A percentile compares a stretch with the other conserved stretches of the same genome.
Conservation (phyloP, 2,797 vertebrate genomes). For the Tinamus major region DNA sequence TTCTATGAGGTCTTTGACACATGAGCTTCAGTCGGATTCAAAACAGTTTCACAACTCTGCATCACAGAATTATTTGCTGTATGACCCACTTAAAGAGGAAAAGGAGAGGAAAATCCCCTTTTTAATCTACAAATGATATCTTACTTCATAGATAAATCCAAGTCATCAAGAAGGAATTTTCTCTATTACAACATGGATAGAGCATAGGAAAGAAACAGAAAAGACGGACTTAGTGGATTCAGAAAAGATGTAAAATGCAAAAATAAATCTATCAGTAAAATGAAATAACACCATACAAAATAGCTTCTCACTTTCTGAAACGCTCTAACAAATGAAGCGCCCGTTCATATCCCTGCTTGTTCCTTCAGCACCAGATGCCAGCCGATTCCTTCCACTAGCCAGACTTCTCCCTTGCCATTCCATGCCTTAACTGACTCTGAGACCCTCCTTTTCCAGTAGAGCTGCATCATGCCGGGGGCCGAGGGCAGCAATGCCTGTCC, state of each 20-base stretch:
- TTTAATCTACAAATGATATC: neutral
- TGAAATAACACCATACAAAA: neutral
- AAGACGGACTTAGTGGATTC: neutral
- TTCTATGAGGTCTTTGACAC: neutral
- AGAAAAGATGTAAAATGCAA: neutral
- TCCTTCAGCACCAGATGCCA: slow-evolving; percentile 10
- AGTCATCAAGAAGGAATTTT: neutral
- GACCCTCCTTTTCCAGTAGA: neutral
- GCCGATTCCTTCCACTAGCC: slow-evolving; percentile 23
- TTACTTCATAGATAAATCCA: neutral
- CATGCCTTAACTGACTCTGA: slow-evolving; percentile 1
- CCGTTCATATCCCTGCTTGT: neutral
- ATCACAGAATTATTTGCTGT: slow-evolving; percentile 19
- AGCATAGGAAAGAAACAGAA: neutral
- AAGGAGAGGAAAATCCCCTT: neutral
- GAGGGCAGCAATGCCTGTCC: neutral
- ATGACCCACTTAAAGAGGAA: neutral
- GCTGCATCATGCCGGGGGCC: neutral
- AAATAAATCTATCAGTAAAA: neutral
- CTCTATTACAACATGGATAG: neutral
- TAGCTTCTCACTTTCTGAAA: neutral
- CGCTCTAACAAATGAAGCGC: slow-evolving; percentile 1
- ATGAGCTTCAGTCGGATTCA: neutral
- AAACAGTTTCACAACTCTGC: neutral
- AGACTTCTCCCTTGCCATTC: neutral